Conservation (phyloP, 2,113 vertebrate species). For the Malurus cyaneus region DNA sequence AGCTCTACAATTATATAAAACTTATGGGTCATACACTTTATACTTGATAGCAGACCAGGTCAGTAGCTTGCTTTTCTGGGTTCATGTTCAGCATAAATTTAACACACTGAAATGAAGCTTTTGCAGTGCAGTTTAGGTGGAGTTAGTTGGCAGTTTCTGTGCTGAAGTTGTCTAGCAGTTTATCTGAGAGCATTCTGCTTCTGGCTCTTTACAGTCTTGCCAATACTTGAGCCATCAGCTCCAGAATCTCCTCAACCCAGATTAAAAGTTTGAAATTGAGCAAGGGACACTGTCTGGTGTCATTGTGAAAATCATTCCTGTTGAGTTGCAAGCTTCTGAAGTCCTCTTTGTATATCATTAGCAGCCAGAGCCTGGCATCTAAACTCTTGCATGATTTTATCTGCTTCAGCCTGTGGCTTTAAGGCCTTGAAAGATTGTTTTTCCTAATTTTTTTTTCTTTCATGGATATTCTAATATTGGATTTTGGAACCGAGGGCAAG, state of each 20-base stretch:
- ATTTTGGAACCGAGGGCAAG: background rate
- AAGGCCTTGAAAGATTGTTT: background rate
- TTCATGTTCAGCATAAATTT: background rate
- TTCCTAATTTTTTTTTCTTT: background rate
- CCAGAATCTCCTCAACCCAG: background rate
- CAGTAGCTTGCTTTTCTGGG: background rate
- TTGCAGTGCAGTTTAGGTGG: background rate
- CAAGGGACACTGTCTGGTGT: background rate
- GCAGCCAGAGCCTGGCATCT: background rate
- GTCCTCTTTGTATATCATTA: background rate
- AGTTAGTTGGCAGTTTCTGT: background rate
- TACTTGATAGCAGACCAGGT: background rate
- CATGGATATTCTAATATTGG: background rate
- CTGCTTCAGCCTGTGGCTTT: background rate
- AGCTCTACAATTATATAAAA: background rate
- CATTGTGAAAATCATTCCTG: rapidly evolving
- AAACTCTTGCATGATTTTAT: background rate
- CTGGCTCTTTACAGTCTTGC: background rate
- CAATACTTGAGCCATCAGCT: background rate
- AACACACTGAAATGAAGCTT: background rate
- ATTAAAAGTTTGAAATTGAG: background rate
- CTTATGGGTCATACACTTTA: background rate
- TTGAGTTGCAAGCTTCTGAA: background rate
- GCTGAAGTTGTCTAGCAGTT: background rate
- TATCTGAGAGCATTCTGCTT: background rate